Conservation (phyloP, 2,113 vertebrate genomes). For the Chaenogobius annularis region DNA sequence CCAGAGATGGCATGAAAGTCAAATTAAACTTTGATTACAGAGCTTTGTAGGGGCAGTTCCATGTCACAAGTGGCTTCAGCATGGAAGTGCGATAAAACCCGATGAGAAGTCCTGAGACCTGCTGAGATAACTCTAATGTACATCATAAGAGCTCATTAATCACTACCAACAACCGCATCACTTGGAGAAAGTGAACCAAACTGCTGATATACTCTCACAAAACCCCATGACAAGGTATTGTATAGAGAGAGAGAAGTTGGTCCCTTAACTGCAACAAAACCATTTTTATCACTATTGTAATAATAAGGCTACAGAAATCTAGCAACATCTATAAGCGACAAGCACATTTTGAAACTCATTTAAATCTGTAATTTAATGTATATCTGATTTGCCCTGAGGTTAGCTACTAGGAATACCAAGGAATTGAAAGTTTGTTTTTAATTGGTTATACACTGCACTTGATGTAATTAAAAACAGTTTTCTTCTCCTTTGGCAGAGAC, state of each 20-base stretch:
- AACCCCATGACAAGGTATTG: no score
- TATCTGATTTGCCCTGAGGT: background rate
- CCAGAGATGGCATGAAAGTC: slow-evolving; percentile 38
- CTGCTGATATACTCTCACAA: no score
- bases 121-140: background rate
- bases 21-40: slow-evolving; percentile 49
- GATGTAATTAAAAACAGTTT: background rate
- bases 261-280: background rate
- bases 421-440: background rate
- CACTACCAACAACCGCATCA: background rate
- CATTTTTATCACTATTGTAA: no score
- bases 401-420: background rate
- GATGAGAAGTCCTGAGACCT: background rate
- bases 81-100: slow-evolving; percentile 3
- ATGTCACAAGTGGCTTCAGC: background rate
- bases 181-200: background rate
- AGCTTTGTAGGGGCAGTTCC: slow-evolving; percentile 3
- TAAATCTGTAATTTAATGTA: background rate
- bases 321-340: no score
- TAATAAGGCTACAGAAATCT: no score
- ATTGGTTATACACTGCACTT: background rate
- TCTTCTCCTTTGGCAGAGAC: background rate
- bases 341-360: no score
- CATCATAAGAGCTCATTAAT: background rate
- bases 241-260: no score